A percentile compares a stretch with the other conserved stretches of the same genome.
Evolutionary conservation across 1,140 invertebrate species (phyloP).

Genomic region (Homalodisca vitripennis): DNA sequence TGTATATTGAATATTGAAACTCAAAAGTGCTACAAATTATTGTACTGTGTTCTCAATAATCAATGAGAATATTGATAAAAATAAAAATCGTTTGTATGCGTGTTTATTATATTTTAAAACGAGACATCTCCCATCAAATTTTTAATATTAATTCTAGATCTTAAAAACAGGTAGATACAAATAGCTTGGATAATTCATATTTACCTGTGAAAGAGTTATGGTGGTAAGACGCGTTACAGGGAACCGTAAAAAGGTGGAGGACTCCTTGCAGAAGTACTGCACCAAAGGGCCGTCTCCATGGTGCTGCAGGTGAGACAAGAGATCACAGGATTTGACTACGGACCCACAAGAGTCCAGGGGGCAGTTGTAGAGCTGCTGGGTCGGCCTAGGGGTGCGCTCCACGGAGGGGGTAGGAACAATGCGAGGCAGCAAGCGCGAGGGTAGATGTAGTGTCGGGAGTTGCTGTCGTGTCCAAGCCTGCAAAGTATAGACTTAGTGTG

Average conservation of each 20-base stretch:
- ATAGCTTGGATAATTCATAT: background rate
- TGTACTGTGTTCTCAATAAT: too few species aligned
- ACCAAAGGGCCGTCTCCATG: conserved; percentile 41
- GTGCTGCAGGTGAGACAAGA: conserved; percentile 33
- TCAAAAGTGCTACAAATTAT: too few species aligned
- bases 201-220: background rate
- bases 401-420: background rate
- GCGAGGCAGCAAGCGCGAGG: background rate
- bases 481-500: too few species aligned
- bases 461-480: too few species aligned
- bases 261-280: conserved; percentile 35
- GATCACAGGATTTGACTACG: background rate
- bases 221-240: conserved; percentile 24
- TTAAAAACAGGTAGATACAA: too few species aligned
- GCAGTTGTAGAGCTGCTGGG: background rate
- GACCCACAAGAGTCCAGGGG: conserved; percentile 13
- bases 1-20: too few species aligned
- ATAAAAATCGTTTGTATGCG: too few species aligned
- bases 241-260: background rate
- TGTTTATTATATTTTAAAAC: too few species aligned
- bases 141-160: too few species aligned
- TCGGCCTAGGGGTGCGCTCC: background rate
- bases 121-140: too few species aligned
- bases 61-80: too few species aligned
- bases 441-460: too few species aligned